These are phyloP conservation scores for Drosophila cyrtoloma DNA, from an alignment of 2,888 invertebrate species.

Conservation along the genomic window DNA sequence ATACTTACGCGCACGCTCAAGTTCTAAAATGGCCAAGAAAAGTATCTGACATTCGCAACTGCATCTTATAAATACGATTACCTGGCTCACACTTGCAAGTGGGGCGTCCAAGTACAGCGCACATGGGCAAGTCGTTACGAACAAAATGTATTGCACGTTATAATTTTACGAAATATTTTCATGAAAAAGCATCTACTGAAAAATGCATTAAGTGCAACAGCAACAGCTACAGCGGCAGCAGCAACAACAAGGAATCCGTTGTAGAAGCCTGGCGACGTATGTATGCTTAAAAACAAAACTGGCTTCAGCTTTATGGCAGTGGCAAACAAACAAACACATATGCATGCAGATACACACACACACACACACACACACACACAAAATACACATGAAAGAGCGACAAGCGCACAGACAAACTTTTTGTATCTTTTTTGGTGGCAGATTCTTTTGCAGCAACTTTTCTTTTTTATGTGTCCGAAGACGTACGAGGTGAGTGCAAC, in stretches of 20 bases:
- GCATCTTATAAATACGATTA: constrained; percentile 79
- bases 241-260: constrained; percentile 54
- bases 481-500: constrained; percentile 23
- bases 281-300: constrained; percentile 72
- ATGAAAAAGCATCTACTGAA: constrained; percentile 79
- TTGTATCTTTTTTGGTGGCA: constrained; percentile 53
- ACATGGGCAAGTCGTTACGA: constrained; percentile 51
- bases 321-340: constrained; percentile 74
- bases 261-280: constrained; percentile 45
- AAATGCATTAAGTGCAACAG: constrained; percentile 83
- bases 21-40: constrained; percentile 53
- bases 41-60: constrained; percentile 64
- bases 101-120: constrained; percentile 47
- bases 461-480: constrained; percentile 56
- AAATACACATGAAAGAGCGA: constrained; percentile 39
- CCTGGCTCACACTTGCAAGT: constrained; percentile 57
- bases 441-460: constrained; percentile 63
- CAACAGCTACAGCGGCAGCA: constrained; percentile 51
- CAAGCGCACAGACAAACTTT: constrained; percentile 58
- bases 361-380: constrained; percentile 17
- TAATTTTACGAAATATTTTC: constrained; percentile 79
- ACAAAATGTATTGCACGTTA: constrained; percentile 68
- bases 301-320: constrained; percentile 77
- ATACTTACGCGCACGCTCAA: neutral
- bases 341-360: constrained; percentile 33